Conservation (phyloP, 1,140 invertebrate species). For the Monochamus saltuarius region DNA sequence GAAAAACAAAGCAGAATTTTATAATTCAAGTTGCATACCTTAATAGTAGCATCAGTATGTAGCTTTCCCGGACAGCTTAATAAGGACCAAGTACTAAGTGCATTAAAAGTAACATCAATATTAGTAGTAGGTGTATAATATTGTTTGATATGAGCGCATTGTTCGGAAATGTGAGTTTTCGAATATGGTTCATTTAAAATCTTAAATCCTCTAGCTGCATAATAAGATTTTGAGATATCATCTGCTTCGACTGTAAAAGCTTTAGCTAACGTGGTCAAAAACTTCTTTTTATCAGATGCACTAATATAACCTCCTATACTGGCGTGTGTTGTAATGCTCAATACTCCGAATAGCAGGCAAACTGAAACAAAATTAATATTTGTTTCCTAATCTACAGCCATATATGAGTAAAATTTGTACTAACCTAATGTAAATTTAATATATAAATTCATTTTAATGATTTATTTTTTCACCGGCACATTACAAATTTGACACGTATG, state of each 20-base stretch:
- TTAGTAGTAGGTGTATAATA: constrained; percentile 31
- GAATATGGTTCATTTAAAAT: constrained; percentile 34
- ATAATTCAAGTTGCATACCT: constrained; percentile 34
- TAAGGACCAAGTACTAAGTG: constrained; percentile 33
- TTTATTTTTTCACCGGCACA: too few species aligned
- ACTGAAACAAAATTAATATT: constrained; percentile 1
- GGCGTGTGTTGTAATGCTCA: constrained; percentile 14
- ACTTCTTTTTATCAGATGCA: constrained; percentile 35
- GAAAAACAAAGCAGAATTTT: not conserved
- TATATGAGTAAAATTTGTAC: too few species aligned
- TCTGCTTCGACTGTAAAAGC: constrained; percentile 27
- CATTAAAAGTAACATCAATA: constrained; percentile 38
- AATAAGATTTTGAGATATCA: constrained; percentile 37
- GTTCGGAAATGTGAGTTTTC: constrained; percentile 24
- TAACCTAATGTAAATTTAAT: too few species aligned
- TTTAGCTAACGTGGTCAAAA: constrained; percentile 32
- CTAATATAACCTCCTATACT: constrained; percentile 44
- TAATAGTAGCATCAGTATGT: constrained; percentile 35
- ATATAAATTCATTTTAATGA: too few species aligned
- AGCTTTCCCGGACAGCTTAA: constrained; percentile 43
- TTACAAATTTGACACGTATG: too few species aligned
- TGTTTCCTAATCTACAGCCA: too few species aligned
- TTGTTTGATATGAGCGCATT: constrained; percentile 36
- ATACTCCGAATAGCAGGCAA: not conserved
- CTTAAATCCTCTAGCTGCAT: constrained; percentile 39